Evolutionary conservation across 2,113 vertebrate genomes (phyloP).

Genomic region (Bos taurus): ARS-UCD2.0 NC_037340.1:1185001-1185500

Average conservation of each 20-base stretch:
- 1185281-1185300: not conserved
- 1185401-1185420: not conserved
- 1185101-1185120: not conserved
- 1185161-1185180: not conserved
- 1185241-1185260: not conserved
- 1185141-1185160: not conserved
- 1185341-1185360: not conserved
- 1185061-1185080: not conserved
- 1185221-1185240: not conserved
- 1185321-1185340: not conserved
- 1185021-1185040: not conserved
- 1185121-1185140: not conserved
- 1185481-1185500: not conserved
- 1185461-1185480: not conserved
- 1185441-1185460: not conserved
- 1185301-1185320: not conserved
- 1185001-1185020: not conserved
- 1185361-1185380: not conserved
- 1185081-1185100: not conserved
- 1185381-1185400: not conserved
- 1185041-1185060: not conserved
- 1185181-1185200: not conserved
- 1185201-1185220: not conserved
- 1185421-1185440: not conserved
- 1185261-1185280: not conserved